Evolutionary conservation across 2,113 vertebrate species (phyloP).

Genomic region (Pterophyllum scalare): DNA sequence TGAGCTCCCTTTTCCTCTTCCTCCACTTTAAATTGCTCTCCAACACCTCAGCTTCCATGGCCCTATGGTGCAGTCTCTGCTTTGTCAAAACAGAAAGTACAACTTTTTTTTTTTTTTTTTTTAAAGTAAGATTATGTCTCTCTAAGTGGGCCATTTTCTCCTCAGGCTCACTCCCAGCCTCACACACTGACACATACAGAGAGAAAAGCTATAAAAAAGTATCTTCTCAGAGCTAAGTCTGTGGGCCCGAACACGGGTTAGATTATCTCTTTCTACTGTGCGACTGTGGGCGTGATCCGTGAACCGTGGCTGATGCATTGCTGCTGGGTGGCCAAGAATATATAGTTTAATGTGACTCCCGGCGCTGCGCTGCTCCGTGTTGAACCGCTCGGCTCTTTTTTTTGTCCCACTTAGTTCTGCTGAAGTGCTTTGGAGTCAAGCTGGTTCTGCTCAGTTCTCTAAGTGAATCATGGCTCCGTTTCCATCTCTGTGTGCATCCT

Average conservation of each 20-base stretch:
- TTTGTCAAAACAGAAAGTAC: slow-evolving; percentile 1
- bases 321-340: slow-evolving; percentile 27
- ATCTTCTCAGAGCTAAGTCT: slow-evolving; percentile 32
- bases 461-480: slow-evolving; percentile 2
- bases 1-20: too few species aligned
- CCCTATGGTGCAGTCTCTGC: neutral
- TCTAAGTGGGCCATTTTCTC: slow-evolving; percentile 3
- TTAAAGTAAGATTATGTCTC: neutral
- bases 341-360: slow-evolving; percentile 39
- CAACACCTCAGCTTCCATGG: neutral
- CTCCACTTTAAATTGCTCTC: neutral
- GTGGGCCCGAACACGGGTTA: slow-evolving; percentile 33
- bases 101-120: slow-evolving; percentile 4
- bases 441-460: slow-evolving; percentile 12
- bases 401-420: slow-evolving; percentile 21
- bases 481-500: slow-evolving; percentile 16
- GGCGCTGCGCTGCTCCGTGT: neutral
- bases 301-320: slow-evolving; percentile 45
- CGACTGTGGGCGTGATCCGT: slow-evolving; percentile 37
- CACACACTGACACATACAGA: neutral
- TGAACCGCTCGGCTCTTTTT: slow-evolving; percentile 18
- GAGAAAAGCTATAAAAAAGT: slow-evolving; percentile 18
- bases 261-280: slow-evolving; percentile 44
- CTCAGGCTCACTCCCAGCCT: neutral
- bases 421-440: slow-evolving; percentile 18